Evolutionary conservation across 2,113 vertebrate species (phyloP), one percentile per base, ranked within the genome.

Genomic region (Peromyscus leucopus): DNA sequence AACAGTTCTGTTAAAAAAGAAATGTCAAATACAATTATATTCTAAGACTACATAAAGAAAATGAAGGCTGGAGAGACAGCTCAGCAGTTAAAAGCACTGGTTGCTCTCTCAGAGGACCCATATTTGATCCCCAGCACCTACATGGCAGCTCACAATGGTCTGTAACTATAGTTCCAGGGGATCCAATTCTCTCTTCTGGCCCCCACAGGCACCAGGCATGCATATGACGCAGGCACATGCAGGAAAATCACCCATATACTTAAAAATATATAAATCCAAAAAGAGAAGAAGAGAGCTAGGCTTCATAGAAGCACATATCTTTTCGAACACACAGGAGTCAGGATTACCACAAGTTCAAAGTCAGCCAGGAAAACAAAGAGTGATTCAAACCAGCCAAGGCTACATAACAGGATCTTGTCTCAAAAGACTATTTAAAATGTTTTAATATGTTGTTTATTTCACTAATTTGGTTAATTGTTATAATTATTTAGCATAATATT

Each of bases 361-460:
- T n/a, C 69, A 89, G 33, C 7, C 24, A 74, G 22, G 13, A 57
- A 51, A 57, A 72, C 51, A 88, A 24, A 87, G 8, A 17, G 65
- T 21, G 0, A 72, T 57, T 22, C 33, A 72, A 31, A 42, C 67
- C 86, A 88, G 31, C 36, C 67, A 89, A n/a, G 33, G 7, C 19
- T n/a, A 24, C 46, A 8, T 87, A 71, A 48, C 2, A 71, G 7
- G 12, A 71, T 17, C 65, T 51, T 48, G 42, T 33, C 63, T 69
- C 63, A 67, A 86, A 51, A 51, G 39, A 78, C 13, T 6, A 3
- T 21, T 19, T 19, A 67, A 90, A 93, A 17, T n/a, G 48, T 33
- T 74, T 85, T 92, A 94, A 69, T 69, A 85, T 59, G 3, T 83
- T 93, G 59, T 85, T 97, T 10, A 90, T 76, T 92, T 93, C 28